Evolutionary conservation across 35 echinoderm and acorn worm species (phyloP).

Genomic region (Anneissia japonica): DNA sequence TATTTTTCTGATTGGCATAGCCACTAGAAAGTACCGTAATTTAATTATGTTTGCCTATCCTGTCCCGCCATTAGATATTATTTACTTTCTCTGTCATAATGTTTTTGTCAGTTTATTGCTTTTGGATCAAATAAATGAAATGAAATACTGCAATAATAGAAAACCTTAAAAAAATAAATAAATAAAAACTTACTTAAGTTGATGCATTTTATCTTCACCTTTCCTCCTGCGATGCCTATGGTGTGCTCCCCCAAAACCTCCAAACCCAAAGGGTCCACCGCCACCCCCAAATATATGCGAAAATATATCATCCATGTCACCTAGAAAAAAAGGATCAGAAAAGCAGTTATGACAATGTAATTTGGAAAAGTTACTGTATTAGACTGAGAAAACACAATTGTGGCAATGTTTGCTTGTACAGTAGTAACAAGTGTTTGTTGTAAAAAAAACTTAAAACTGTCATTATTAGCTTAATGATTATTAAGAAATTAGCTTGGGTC

Average conservation of each 20-base stretch:
- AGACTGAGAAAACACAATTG: background rate
- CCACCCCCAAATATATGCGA: slow-evolving; percentile 96
- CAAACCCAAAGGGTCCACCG: slow-evolving; percentile 44
- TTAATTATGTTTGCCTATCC: too few species aligned
- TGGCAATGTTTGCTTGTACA: background rate
- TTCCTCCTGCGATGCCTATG: slow-evolving; percentile 52
- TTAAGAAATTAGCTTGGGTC: too few species aligned
- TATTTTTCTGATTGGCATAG: too few species aligned
- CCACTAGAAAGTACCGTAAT: too few species aligned
- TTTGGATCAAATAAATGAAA: too few species aligned
- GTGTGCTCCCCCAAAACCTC: slow-evolving; percentile 46
- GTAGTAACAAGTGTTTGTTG: background rate
- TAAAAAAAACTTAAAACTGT: background rate
- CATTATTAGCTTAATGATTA: too few species aligned
- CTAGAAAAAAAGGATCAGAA: slow-evolving; percentile 30
- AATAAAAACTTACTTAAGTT: slow-evolving; percentile 45
- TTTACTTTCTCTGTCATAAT: too few species aligned
- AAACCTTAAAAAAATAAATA: too few species aligned
- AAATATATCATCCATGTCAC: slow-evolving; percentile 87
- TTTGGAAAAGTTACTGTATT: background rate
- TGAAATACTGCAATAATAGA: too few species aligned
- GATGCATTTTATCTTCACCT: slow-evolving; percentile 90
- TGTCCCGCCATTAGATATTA: too few species aligned
- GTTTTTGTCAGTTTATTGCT: too few species aligned
- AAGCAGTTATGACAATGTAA: background rate